Evolutionary conservation across 1,140 invertebrate species (phyloP).

Genomic region (Achroia grisella): DNA sequence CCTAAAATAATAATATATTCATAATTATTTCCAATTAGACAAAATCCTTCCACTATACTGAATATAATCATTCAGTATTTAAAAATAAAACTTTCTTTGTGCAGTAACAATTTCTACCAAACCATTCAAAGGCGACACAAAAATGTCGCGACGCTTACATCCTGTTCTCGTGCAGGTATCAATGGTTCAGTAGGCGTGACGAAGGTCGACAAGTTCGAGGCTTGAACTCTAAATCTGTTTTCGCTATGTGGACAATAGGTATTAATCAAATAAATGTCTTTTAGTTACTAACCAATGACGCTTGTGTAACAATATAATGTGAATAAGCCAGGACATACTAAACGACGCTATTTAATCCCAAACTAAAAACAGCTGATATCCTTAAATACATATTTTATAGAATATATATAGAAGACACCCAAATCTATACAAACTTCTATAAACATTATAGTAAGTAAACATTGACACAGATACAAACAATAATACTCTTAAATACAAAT

Average conservation of each 20-base stretch:
- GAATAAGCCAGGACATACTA: too few relatives aligned
- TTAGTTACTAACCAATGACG: too few relatives aligned
- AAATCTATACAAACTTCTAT: too few relatives aligned
- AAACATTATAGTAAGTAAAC: too few relatives aligned
- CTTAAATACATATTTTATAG: too few relatives aligned
- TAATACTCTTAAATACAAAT: too few relatives aligned
- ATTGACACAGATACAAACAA: too few relatives aligned
- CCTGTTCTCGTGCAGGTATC: constrained; percentile 39
- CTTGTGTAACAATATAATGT: too few relatives aligned
- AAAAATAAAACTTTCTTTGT: background rate
- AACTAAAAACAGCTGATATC: too few relatives aligned
- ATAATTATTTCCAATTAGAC: background rate
- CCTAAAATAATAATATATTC: background rate
- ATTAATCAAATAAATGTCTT: background rate
- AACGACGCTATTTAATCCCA: too few relatives aligned
- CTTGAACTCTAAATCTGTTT: constrained; percentile 23
- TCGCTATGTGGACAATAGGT: constrained; percentile 9
- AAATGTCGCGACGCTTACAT: constrained; percentile 46
- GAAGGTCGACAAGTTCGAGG: constrained; percentile 47
- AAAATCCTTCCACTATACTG: background rate
- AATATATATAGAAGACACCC: too few relatives aligned
- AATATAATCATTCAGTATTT: background rate
- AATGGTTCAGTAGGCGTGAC: constrained; percentile 52
- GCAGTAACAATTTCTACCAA: background rate
- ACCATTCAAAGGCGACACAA: constrained; percentile 25